Conservation (phyloP, 2,797 vertebrate genomes). For the Meda fulgida region DNA sequence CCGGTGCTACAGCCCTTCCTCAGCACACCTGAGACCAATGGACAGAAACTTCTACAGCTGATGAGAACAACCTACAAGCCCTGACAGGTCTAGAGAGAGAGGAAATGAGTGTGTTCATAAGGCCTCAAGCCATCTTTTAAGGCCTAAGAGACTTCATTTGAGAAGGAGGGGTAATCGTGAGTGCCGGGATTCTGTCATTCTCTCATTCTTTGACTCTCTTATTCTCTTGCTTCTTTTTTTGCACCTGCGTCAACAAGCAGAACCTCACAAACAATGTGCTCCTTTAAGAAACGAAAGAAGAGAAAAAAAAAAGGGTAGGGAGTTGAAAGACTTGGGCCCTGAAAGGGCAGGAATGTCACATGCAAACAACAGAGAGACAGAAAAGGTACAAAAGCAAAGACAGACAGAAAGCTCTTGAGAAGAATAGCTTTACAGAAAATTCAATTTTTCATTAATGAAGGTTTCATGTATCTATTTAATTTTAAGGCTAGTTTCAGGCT, state of each 20-base stretch:
- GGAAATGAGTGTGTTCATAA: slow-evolving; percentile 2
- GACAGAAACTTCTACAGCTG: slow-evolving; percentile 47
- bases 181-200: not conserved
- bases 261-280: slow-evolving; percentile 69
- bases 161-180: slow-evolving; percentile 23
- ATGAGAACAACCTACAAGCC: slow-evolving; percentile 59
- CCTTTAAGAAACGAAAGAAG: slow-evolving; percentile 63
- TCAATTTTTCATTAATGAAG: not conserved
- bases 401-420: slow-evolving; percentile 15
- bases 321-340: slow-evolving; percentile 46
- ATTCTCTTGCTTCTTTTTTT: slow-evolving; percentile 67
- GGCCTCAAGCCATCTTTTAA: slow-evolving; percentile 26
- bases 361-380: slow-evolving; percentile 52
- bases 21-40: slow-evolving; percentile 54
- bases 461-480: not conserved
- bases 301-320: slow-evolving; percentile 58
- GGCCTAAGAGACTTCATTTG: slow-evolving; percentile 48
- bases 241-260: slow-evolving; percentile 81
- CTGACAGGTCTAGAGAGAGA: slow-evolving; percentile 39
- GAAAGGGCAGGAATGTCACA: slow-evolving; percentile 56
- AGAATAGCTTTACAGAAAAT: not conserved
- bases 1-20: not conserved
- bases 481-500: not conserved
- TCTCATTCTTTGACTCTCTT: slow-evolving; percentile 49
- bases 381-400: slow-evolving; percentile 35